Evolutionary conservation across 2,797 vertebrate genomes (phyloP), one percentile per base, ranked within the genome.

Genomic region (Avahi laniger): DNA sequence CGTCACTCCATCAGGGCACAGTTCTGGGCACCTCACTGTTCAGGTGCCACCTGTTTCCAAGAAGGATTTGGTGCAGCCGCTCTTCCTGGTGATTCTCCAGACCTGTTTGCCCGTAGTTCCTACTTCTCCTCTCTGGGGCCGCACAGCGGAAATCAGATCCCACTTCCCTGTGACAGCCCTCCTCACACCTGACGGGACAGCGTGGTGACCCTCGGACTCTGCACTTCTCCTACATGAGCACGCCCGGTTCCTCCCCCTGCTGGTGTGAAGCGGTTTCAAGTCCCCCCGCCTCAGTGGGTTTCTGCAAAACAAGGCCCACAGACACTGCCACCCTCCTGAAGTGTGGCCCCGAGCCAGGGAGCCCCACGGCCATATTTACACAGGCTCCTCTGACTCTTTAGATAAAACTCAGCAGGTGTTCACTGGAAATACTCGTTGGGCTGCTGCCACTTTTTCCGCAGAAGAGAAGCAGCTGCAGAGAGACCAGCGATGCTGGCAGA

Each of bases 11-110:
- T 17, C 61, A 38, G 35, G 65, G 22, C 6, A 69, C 7, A 79
- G 22, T 35, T 52, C 91, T 18, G 63, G 63, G 15, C 33, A n/a
- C 33, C 33, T 93, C 72, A 76, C 57, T 18, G 15, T n/a, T 48
- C 52, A 41, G 82, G n/a, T 15, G 50, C 38, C 70, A n/a, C 33
- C 69, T 87, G 48, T 88, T 96, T 75, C 65, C 61, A 72, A 94
- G 82, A 65, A 94, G 57, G 6, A 28, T 50, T 50, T 67, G 73
- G 43, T 3, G 0, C 43, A 89, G 86, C 33, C 30, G n/a, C 22
- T 35, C 15, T 54, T 70, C 75, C 70, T 46, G 5, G 0, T 86
- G 69, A 83, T n/a, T 92, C 22, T 46, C 59, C 33, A 35, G 38
- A 35, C 5, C n/a, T 0, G 0, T 24, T 30, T 75, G 33, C 57